Percentiles rank a stretch among this genome's conserved stretches.
phyloP scores from a whole-genome alignment of 2,797 vertebrate species.

The Babyrousa celebensis region DNA sequence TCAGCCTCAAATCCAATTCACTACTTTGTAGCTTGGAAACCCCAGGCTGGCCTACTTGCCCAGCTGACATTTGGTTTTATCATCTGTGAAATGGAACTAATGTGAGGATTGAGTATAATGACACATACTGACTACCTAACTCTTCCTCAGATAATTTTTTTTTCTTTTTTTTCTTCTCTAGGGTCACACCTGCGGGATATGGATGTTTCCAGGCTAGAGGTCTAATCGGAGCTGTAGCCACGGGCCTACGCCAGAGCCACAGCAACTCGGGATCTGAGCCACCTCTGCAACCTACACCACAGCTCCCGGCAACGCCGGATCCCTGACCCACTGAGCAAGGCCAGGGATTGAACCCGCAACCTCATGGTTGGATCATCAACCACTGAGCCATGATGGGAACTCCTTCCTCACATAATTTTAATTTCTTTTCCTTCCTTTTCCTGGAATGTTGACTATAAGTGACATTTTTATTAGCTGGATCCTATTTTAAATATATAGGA shows the following conservation, averaged over 20 bases:
- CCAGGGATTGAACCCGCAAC: no score
- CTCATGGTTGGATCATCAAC: no score
- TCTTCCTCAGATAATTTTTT: not conserved
- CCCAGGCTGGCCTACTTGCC: not conserved
- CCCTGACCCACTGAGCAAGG: no score
- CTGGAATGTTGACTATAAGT: not conserved
- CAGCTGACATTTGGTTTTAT: not conserved
- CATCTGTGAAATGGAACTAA: not conserved
- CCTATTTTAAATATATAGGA: conserved; percentile 34
- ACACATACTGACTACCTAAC: not conserved
- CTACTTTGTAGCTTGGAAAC: not conserved
- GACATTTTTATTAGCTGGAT: conserved; percentile 29
- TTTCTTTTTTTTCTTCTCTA: no score
- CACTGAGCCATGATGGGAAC: no score
- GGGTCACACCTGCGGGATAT: no score
- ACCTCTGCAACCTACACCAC: no score
- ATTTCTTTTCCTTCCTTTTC: conserved; percentile 53
- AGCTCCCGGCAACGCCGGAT: no score
- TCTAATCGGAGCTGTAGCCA: no score
- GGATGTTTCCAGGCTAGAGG: no score
- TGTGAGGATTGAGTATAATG: not conserved
- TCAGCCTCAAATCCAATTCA: not conserved
- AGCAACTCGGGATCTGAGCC: no score
- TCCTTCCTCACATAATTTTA: not conserved
- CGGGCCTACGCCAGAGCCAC: no score